Base-by-base conservation (phyloP, 2,113 vertebrate genomes). In the Ovibos moschatus region DNA sequence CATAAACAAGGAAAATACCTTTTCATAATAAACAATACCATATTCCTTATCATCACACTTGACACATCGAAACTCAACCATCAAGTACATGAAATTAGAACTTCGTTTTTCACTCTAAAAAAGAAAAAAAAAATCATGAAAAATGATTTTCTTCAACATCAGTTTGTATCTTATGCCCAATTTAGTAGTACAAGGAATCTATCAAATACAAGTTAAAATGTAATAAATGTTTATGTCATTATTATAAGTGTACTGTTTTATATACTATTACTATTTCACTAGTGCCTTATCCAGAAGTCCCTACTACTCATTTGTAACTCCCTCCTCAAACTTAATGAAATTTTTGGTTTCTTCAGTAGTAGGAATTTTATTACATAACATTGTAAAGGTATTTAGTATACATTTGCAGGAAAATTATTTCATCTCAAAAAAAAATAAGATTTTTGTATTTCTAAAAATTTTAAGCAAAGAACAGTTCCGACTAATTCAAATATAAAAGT, bases 51-150 rank as follows among this genome's bases (percentile, higher is more conserved):
- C 99, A 83, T 99, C 99, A 10, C 98, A 99, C 98, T 99, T 99
- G 97, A 99, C 99, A 0, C 99, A 99, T 13, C 99, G 99, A 98
- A 99, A 99, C 98, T 99, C 99, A 98, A 99, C 99, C 99, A 99
- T 99, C 97, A 99, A 98, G 98, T 99, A 99, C 99, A 99, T 99
- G 98, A 99, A 99, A 98, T 99, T 99, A 88, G 99, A 99, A 98
- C 99, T 99, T 93, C 99, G 99, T 91, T 99, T 99, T 96, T 99
- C 99, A 97, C 99, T 99, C 99, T 99, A 98, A 87, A 97, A 96
- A 97, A 92, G 87, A 91, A 78, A 91, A 91, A 91, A 91, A 87
- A 92, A 98, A 81, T 86, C 64, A 96, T 30, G 30, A 7, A 76
- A 93, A 93, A 47, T 55, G 3, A 81, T 67, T 28, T 74, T 17